Evolutionary conservation across 2,113 vertebrate species (phyloP).

Genomic region (Coptodon rendalli): DNA sequence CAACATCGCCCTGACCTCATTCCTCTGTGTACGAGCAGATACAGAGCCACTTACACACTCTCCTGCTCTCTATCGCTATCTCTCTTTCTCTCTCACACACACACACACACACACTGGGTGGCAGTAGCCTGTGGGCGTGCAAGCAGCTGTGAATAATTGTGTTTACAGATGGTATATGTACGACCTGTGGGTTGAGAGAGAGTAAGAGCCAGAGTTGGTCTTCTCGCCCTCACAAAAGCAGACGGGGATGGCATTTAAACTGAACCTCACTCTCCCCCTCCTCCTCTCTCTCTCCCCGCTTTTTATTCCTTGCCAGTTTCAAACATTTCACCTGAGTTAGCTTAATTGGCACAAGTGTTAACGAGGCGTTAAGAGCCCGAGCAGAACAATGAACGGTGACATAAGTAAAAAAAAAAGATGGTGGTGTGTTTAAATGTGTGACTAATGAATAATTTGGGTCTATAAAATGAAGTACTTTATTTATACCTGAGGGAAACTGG

Average conservation of each 20-base stretch:
- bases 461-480: neutral
- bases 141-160: constrained; percentile 61
- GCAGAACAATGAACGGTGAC: constrained; percentile 21
- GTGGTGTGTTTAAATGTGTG: neutral
- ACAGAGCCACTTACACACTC: constrained; percentile 8
- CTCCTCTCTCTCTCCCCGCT: neutral
- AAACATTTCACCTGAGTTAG: neutral
- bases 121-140: constrained; percentile 34
- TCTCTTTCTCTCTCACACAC: neutral
- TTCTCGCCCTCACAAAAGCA: neutral
- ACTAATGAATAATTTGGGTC: constrained; percentile 31
- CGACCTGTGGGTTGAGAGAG: constrained; percentile 35
- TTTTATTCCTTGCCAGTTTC: neutral
- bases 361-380: constrained; percentile 25
- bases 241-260: constrained; percentile 28
- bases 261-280: neutral
- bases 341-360: constrained; percentile 37
- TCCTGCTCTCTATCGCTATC: neutral
- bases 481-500: neutral
- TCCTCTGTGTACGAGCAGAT: constrained; percentile 15
- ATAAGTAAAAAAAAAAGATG: neutral
- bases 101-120: constrained; percentile 1
- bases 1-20: constrained; percentile 40
- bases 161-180: constrained; percentile 59
- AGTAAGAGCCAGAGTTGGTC: neutral